Base-by-base conservation (phyloP, 2,797 vertebrate genomes). In the Aphelocoma californica region DNA sequence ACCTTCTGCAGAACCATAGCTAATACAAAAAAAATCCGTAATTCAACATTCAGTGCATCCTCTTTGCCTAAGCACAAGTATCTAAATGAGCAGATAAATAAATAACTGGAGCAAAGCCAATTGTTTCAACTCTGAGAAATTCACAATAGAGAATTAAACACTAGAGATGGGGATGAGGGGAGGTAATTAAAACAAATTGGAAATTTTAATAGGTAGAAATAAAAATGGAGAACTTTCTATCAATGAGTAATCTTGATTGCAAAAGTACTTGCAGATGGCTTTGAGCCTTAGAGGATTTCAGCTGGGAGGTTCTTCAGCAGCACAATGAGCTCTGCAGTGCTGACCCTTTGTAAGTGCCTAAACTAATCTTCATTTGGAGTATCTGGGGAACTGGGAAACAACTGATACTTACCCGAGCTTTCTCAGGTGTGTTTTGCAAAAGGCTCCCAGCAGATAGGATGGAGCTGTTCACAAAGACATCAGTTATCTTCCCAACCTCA, bases 141-240 rank as follows among this genome's bases (percentile, higher is more conserved):
- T 83, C 64, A 67, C 74, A 71, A 16, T 0, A 12, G 57, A 77
- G 74, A 85, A 65, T 60, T 91, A 70, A 94, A 81, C 38, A 10
- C 42, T 20, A 47, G 75, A 58, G 61, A 72, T 54, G 36, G 18
- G 34, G 45, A 28, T 67, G 54, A 67, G 29, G 15, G 50, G n/a
- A 88, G 25, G 40, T 75, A 92, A 86, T 94, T 90, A 94, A 94
- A 96, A 78, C 57, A 95, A 89, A 90, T 69, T 90, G 31, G 17
- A 90, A 86, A 58, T 83, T 62, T 84, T 86, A 74, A 81, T 83
- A 62, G 69, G 45, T 87, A 60, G 81, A 78, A 84, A 66, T 88
- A 64, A 91, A 91, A 83, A 60, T 14, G 26, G 31, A 25, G 65
- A 71, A 40, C 47, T 65, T 92, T 58, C 53, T 78, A n/a, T 90